Evolutionary conservation across 2,888 invertebrate genomes (phyloP).

Genomic region (Reticulitermes lucifugus): DNA sequence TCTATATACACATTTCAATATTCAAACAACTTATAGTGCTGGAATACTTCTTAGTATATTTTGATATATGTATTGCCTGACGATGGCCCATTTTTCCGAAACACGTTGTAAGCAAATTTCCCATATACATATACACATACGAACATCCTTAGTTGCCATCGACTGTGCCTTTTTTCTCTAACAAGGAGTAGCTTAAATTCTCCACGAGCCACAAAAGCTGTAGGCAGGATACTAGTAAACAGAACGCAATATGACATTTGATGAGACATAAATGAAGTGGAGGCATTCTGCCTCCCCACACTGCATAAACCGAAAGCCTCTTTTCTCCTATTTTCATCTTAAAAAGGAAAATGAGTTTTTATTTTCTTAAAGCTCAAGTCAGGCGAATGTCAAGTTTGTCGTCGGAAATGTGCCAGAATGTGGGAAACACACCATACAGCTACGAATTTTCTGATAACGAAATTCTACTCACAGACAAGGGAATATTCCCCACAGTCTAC

Average conservation of each 20-base stretch:
- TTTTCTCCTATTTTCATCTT: background rate
- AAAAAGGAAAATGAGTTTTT: background rate
- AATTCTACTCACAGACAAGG: background rate
- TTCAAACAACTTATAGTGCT: no score
- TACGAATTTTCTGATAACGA: background rate
- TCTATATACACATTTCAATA: no score
- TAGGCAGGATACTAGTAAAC: background rate
- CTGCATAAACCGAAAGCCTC: background rate
- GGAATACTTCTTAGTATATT: no score
- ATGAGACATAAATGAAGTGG: background rate
- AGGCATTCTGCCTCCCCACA: background rate
- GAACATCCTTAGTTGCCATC: no score
- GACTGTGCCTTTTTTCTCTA: no score
- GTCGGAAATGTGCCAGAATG: conserved; percentile 15
- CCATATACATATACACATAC: no score
- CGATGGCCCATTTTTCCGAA: no score
- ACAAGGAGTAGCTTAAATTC: no score
- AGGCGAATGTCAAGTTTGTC: conserved; percentile 4
- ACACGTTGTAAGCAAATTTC: no score
- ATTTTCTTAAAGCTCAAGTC: background rate
- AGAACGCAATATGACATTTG: background rate
- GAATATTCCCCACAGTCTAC: background rate
- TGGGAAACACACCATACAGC: background rate
- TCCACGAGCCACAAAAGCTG: no score
- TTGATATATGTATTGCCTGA: no score